Percentiles rank a stretch among this genome's conserved stretches.
These are phyloP conservation scores for Thymallus thymallus DNA, from an alignment of 2,113 vertebrate species.

Conservation along the genomic window DNA sequence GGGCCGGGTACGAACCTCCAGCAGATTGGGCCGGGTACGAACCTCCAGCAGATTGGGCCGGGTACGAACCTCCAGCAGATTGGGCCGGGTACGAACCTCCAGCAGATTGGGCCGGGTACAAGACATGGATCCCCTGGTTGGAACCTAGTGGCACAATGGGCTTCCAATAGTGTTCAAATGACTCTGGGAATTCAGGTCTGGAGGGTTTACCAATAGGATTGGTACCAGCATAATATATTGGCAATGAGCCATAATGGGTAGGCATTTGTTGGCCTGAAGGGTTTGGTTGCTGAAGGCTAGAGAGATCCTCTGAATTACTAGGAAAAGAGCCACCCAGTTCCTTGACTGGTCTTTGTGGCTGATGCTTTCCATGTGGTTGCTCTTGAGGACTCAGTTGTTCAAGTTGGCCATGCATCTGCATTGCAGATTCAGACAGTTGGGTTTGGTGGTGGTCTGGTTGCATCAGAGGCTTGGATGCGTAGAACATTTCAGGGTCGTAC, in stretches of 20 bases:
- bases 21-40: no score
- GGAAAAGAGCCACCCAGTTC: neutral
- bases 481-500: neutral
- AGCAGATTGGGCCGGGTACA: neutral
- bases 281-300: neutral
- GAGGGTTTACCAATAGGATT: neutral
- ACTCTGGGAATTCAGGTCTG: constrained; percentile 12
- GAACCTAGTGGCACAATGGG: neutral
- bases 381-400: neutral
- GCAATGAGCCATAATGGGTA: neutral
- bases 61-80: no score
- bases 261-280: neutral
- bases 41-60: no score
- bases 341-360: neutral
- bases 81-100: neutral
- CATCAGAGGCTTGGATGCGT: neutral
- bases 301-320: neutral
- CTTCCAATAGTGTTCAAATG: constrained; percentile 13
- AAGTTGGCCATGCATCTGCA: neutral
- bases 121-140: neutral
- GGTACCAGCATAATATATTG: neutral
- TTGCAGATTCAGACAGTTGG: neutral
- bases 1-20: no score
- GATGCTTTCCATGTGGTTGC: neutral
- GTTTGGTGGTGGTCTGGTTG: neutral